Percentiles rank a stretch among this genome's conserved stretches.
These are phyloP conservation scores for Triplophysa bombifrons DNA, from an alignment of 2,797 vertebrate genomes.

Conservation along the genomic window DNA sequence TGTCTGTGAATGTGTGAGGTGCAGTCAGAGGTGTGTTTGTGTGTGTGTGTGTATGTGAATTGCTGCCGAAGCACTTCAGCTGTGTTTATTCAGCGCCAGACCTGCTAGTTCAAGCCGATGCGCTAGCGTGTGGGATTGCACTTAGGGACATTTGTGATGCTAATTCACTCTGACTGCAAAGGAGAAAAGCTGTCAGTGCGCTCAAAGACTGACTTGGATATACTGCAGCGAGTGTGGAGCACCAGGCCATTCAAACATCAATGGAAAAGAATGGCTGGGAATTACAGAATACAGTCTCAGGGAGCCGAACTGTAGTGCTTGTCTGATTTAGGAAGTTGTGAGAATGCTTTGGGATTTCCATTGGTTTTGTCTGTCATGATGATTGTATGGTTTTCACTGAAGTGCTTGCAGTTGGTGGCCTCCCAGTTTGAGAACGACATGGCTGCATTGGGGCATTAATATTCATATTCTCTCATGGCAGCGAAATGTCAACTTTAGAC, in stretches of 20 bases:
- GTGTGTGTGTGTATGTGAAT: slow-evolving; percentile 52
- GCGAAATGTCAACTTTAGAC: no score
- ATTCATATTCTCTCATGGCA: no score
- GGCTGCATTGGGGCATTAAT: no score
- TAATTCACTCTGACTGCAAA: slow-evolving; percentile 53
- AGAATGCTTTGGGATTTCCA: slow-evolving; percentile 14
- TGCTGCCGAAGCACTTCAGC: slow-evolving; percentile 59
- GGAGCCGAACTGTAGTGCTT: neutral
- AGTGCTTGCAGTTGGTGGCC: neutral
- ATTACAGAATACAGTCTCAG: slow-evolving; percentile 28
- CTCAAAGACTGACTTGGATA: slow-evolving; percentile 29
- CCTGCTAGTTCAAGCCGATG: slow-evolving; percentile 67
- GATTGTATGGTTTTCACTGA: slow-evolving; percentile 1
- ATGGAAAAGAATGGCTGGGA: slow-evolving; percentile 18
- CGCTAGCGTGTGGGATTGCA: slow-evolving; percentile 66
- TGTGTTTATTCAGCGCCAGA: slow-evolving; percentile 64
- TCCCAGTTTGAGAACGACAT: neutral
- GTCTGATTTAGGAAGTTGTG: slow-evolving; percentile 13
- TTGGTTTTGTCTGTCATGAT: neutral
- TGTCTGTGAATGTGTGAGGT: slow-evolving; percentile 50
- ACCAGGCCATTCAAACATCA: slow-evolving; percentile 37
- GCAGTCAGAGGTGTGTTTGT: slow-evolving; percentile 37
- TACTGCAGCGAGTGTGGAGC: slow-evolving; percentile 22
- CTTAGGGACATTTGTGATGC: slow-evolving; percentile 51
- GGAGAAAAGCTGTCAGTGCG: slow-evolving; percentile 32